phyloP scores from a whole-genome alignment of 2,797 vertebrate species.

The Acanthurus leucopareius region DNA sequence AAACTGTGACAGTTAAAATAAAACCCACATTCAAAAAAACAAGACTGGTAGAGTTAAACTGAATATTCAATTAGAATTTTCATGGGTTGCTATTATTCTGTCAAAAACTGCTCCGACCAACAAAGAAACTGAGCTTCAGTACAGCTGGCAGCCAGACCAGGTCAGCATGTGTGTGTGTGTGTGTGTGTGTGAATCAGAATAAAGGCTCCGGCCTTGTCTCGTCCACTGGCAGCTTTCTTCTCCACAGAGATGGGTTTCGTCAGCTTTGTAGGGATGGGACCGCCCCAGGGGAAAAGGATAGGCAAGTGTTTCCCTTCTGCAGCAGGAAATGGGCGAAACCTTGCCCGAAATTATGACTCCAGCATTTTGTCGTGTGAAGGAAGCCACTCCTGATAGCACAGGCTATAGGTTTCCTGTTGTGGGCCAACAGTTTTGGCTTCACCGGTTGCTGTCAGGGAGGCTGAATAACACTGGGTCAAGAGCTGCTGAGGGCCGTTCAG shows the following conservation, averaged over 20 bases:
- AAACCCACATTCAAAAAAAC: neutral
- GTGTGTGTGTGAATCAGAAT: neutral
- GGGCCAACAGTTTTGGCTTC: conserved; percentile 84
- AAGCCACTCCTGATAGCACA: conserved; percentile 94
- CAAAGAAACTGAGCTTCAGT: neutral
- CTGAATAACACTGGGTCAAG: conserved; percentile 55
- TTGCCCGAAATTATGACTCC: conserved; percentile 89
- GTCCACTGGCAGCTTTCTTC: conserved; percentile 24
- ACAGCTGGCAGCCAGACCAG: neutral
- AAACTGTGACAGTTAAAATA: neutral
- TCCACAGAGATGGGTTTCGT: conserved; percentile 49
- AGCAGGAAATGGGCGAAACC: conserved; percentile 95
- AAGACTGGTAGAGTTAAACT: neutral
- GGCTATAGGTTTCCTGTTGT: conserved; percentile 95
- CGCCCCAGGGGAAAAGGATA: conserved; percentile 74
- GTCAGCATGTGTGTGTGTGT: neutral
- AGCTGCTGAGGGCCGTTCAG: neutral
- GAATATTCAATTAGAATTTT: neutral
- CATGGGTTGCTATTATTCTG: neutral
- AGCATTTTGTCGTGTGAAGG: conserved; percentile 89
- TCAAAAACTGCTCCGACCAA: neutral
- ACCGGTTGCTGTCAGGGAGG: conserved; percentile 80
- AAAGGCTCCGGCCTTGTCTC: no score
- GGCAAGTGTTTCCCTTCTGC: conserved; percentile 85
- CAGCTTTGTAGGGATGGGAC: conserved; percentile 69